These are phyloP conservation scores for Lampris incognitus DNA, from an alignment of 2,113 vertebrate genomes.

Conservation along the genomic window DNA sequence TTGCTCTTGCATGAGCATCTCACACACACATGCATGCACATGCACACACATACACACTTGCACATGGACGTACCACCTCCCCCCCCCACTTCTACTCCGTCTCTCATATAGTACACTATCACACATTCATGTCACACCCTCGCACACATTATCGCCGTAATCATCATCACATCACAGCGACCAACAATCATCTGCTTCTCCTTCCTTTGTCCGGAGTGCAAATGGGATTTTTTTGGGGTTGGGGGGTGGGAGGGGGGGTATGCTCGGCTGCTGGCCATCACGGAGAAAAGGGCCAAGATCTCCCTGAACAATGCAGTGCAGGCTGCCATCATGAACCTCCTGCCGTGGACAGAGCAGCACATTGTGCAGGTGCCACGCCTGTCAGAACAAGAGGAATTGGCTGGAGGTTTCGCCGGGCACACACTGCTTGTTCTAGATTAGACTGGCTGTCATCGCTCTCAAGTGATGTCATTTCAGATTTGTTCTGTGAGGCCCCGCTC, in stretches of 20 bases:
- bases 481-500: background rate
- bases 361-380: constrained; percentile 26
- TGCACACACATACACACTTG: constrained; percentile 1
- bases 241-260: background rate
- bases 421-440: constrained; percentile 25
- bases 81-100: background rate
- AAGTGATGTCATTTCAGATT: constrained; percentile 2
- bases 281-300: constrained; percentile 24
- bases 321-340: constrained; percentile 29
- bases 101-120: background rate
- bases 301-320: constrained; percentile 4
- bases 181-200: constrained; percentile 18
- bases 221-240: constrained; percentile 14
- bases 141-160: too few species aligned
- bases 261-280: constrained; percentile 11
- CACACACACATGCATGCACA: background rate
- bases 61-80: background rate
- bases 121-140: constrained; percentile 1
- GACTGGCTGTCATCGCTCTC: constrained; percentile 22
- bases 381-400: constrained; percentile 25
- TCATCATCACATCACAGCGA: too few species aligned
- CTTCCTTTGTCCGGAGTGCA: constrained; percentile 31
- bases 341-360: background rate
- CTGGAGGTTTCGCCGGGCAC: background rate
- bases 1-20: background rate